A percentile compares a stretch with the other conserved stretches of the same genome.
These are phyloP conservation scores for Nylanderia fulva DNA, from an alignment of 1,140 invertebrate genomes.

Conservation along the genomic window DNA sequence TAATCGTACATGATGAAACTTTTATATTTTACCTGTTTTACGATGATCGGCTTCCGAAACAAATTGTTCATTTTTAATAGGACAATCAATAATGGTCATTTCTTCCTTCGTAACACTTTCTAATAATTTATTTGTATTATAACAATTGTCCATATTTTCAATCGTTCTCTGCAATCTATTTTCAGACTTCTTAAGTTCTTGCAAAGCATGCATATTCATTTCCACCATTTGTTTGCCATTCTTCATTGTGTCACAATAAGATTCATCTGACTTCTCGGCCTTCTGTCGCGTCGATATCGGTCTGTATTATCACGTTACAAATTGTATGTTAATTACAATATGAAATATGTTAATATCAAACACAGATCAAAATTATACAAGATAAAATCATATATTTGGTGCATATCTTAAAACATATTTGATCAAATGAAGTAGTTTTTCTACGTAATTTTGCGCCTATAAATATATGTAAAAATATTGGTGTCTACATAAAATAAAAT, in stretches of 20 bases:
- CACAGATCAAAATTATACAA: not conserved
- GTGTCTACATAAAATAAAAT: no score
- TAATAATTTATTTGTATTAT: slow-evolving; percentile 1
- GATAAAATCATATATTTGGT: no score
- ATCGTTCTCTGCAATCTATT: not conserved
- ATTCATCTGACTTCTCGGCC: slow-evolving; percentile 63
- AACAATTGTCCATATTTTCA: not conserved
- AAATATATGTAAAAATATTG: no score
- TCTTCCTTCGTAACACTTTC: not conserved
- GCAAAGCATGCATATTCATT: not conserved
- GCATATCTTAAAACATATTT: no score
- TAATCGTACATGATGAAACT: no score
- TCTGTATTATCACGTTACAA: slow-evolving; percentile 45
- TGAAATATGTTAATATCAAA: slow-evolving; percentile 8
- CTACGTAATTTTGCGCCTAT: no score
- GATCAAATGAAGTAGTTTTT: no score
- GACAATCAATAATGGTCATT: not conserved
- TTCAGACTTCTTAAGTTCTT: not conserved
- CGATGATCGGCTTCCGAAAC: slow-evolving; percentile 47
- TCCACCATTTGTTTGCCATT: not conserved
- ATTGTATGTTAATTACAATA: not conserved
- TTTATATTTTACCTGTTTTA: slow-evolving; percentile 60
- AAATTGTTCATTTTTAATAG: not conserved
- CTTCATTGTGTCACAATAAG: slow-evolving; percentile 38
- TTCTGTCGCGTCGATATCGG: slow-evolving; percentile 57